Evolutionary conservation across 2,113 vertebrate species (phyloP).

Genomic region (Octodon degus): DNA sequence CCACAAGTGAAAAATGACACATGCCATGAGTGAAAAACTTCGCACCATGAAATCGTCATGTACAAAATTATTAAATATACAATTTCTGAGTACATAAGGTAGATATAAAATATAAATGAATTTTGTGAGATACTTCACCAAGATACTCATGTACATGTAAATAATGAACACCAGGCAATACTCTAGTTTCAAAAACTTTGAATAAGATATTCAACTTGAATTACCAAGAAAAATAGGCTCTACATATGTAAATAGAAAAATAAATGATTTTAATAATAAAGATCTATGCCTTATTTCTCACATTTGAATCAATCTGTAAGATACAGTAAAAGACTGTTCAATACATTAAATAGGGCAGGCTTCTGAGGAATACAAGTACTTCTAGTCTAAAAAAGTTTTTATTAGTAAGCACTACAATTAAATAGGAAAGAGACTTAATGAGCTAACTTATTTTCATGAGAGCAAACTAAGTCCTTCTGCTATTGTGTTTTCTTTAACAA

Average conservation of each 20-base stretch:
- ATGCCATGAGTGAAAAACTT: neutral
- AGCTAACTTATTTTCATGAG: constrained; percentile 17
- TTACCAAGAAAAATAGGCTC: neutral
- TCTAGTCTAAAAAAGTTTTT: neutral
- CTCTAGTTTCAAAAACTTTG: neutral
- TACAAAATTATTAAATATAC: neutral
- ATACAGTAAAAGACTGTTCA: neutral
- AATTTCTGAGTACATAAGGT: neutral
- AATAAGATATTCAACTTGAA: neutral
- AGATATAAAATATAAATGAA: neutral
- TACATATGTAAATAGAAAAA: constrained; percentile 23
- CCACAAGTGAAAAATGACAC: neutral
- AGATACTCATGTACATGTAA: neutral
- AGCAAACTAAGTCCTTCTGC: neutral
- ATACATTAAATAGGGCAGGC: neutral
- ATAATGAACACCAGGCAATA: neutral
- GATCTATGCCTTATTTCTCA: neutral
- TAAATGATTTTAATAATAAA: neutral
- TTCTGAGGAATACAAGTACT: neutral
- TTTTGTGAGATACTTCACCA: neutral
- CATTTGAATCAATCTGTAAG: neutral
- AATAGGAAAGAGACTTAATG: neutral
- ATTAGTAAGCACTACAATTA: constrained; percentile 11
- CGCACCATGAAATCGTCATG: neutral
- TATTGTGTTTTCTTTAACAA: constrained; percentile 3